These are phyloP conservation scores for Oxyscelio sp. DNA, from an alignment of 2,888 invertebrate species.

Conservation along the genomic window DNA sequence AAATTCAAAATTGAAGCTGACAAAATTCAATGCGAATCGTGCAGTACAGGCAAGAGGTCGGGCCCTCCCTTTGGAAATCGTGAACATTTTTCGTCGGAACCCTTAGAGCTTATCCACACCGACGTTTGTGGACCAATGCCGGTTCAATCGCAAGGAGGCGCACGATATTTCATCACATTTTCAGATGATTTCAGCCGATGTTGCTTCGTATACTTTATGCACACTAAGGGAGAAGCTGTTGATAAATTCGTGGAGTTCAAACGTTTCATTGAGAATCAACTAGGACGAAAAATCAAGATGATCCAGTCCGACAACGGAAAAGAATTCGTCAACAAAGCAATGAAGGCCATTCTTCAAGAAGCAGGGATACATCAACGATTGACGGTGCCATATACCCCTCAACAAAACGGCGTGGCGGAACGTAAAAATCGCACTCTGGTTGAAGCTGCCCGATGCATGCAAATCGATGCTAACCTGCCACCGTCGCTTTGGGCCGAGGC, in stretches of 20 bases:
- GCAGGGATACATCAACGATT: not conserved
- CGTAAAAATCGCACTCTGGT: not conserved
- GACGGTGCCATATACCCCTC: not conserved
- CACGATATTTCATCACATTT: conserved; percentile 75
- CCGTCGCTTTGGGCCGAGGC: conserved; percentile 36
- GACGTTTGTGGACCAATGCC: not conserved
- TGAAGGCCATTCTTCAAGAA: too few species aligned
- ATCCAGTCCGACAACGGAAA: conserved; percentile 70
- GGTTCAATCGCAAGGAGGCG: not conserved
- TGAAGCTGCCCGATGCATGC: conserved; percentile 24
- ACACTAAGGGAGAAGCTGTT: conserved; percentile 58
- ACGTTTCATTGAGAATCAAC: conserved; percentile 64
- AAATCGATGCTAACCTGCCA: conserved; percentile 73
- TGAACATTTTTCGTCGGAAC: conserved; percentile 3
- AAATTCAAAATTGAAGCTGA: too few species aligned
- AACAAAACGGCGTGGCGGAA: not conserved
- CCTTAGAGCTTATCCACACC: conserved; percentile 11
- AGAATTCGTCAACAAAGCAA: conserved; percentile 38
- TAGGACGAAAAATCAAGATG: conserved; percentile 57
- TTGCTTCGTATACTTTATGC: conserved; percentile 69
- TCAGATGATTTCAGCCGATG: conserved; percentile 77
- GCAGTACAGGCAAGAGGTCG: conserved; percentile 18
- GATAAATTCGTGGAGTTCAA: conserved; percentile 66
- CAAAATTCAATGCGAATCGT: too few species aligned
- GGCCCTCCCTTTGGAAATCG: conserved; percentile 38